Evolutionary conservation across 1,140 invertebrate genomes (phyloP).

Genomic region (Aphis gossypii): DNA sequence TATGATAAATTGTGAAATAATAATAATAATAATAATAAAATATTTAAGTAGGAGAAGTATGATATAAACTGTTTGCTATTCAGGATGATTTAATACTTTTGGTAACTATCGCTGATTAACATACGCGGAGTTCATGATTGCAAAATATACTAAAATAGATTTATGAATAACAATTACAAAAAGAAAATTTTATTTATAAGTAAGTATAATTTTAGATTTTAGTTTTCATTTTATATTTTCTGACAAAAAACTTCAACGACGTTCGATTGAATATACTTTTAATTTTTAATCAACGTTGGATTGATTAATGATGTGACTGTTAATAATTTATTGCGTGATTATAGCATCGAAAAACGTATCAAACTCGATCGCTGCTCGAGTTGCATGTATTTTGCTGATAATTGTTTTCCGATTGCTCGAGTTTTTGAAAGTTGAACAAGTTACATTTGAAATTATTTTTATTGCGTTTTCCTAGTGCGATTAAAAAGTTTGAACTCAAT

Average conservation of each 20-base stretch:
- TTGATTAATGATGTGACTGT: not conserved
- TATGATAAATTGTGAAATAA: not conserved
- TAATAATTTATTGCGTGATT: not conserved
- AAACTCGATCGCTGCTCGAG: not conserved
- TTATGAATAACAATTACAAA: not conserved
- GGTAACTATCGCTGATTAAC: not conserved
- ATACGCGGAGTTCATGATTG: not conserved
- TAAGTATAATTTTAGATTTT: not conserved
- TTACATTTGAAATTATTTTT: conserved; percentile 11
- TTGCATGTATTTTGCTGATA: not conserved
- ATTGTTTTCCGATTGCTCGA: conserved; percentile 8
- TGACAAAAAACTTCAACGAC: not conserved
- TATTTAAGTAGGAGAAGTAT: no score
- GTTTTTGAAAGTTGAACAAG: not conserved
- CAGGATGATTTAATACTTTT: not conserved
- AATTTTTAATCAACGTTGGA: conserved; percentile 8
- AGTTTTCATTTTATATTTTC: not conserved
- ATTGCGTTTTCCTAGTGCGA: not conserved
- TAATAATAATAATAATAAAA: no score
- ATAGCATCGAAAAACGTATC: not conserved
- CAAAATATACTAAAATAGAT: not conserved
- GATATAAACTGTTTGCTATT: not conserved
- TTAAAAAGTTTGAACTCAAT: conserved; percentile 23
- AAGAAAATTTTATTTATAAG: not conserved
- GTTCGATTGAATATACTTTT: not conserved